A percentile compares a stretch with the other conserved stretches of the same genome.
Evolutionary conservation across 2,113 vertebrate species (phyloP).

Genomic region (Bos taurus): DNA sequence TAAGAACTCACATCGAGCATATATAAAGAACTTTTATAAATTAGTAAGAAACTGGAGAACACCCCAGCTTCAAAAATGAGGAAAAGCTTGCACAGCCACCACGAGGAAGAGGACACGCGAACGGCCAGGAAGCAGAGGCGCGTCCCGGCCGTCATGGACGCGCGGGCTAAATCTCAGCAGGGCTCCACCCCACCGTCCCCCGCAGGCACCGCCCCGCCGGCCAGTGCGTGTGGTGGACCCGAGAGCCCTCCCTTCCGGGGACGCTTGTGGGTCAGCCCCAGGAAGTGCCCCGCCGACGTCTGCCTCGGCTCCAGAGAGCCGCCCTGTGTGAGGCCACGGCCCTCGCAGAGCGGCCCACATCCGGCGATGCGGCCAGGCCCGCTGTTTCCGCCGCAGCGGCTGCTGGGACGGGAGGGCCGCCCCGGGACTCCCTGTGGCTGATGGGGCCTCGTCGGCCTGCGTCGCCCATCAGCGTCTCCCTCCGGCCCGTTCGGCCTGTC

Average conservation of each 20-base stretch:
- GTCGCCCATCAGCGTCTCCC: too few relatives aligned
- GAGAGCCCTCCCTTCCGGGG: neutral
- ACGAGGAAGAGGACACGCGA: neutral
- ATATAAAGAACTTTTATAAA: neutral
- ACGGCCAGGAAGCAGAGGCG: neutral
- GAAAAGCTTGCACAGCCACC: neutral
- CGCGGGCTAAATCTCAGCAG: neutral
- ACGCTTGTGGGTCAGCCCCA: neutral
- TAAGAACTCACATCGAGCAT: neutral
- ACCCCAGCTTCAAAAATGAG: neutral
- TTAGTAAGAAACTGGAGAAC: neutral
- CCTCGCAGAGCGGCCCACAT: neutral
- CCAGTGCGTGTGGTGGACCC: too few relatives aligned
- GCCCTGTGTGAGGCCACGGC: neutral
- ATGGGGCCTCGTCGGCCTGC: neutral
- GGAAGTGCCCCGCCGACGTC: neutral
- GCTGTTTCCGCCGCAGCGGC: neutral
- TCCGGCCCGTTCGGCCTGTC: neutral
- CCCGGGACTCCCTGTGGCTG: neutral
- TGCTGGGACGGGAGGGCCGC: neutral
- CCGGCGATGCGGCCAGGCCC: fast-evolving
- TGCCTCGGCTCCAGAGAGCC: neutral
- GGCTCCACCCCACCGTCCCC: fast-evolving
- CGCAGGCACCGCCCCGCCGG: fast-evolving
- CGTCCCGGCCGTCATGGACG: neutral